A percentile compares a stretch with the other conserved stretches of the same genome.
phyloP scores from a whole-genome alignment of 2,888 invertebrate genomes.

The Physocephala rufipes region DNA sequence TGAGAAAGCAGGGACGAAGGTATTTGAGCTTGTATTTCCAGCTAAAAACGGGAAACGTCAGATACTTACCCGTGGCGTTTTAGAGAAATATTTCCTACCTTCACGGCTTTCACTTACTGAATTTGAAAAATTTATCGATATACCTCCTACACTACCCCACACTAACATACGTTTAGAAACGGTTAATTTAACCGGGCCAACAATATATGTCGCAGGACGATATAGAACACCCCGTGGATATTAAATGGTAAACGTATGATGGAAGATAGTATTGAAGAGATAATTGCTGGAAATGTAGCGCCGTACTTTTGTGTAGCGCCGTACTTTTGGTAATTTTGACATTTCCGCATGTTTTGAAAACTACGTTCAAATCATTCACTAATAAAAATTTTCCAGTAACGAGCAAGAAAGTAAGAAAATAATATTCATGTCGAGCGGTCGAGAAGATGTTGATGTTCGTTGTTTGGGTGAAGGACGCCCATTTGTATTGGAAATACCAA shows the following conservation, averaged over 20 bases:
- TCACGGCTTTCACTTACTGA: conserved; percentile 66
- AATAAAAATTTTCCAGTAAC: conserved; percentile 45
- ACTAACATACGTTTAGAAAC: conserved; percentile 50
- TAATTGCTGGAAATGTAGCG: conserved; percentile 77
- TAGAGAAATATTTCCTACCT: conserved; percentile 70
- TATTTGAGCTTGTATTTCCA: conserved; percentile 55
- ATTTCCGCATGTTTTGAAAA: conserved; percentile 55
- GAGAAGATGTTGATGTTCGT: conserved; percentile 97
- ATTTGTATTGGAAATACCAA: conserved; percentile 86
- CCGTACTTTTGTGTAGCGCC: conserved; percentile 70
- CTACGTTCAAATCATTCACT: not conserved
- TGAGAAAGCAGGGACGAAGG: conserved; percentile 60
- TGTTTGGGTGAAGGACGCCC: conserved; percentile 93
- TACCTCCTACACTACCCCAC: conserved; percentile 68
- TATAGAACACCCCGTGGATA: conserved; percentile 94
- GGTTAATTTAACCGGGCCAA: conserved; percentile 59
- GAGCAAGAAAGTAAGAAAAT: conserved; percentile 57
- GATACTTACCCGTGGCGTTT: conserved; percentile 73
- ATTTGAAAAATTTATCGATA: conserved; percentile 67
- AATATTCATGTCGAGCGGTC: conserved; percentile 90
- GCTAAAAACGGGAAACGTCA: conserved; percentile 52
- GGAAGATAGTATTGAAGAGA: conserved; percentile 91
- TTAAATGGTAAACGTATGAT: conserved; percentile 80
- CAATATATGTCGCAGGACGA: conserved; percentile 67
- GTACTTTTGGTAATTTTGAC: conserved; percentile 45